A percentile compares a stretch with the other conserved stretches of the same genome.
phyloP scores from a whole-genome alignment of 1,140 invertebrate genomes.

The Anadara kagoshimensis region DNA sequence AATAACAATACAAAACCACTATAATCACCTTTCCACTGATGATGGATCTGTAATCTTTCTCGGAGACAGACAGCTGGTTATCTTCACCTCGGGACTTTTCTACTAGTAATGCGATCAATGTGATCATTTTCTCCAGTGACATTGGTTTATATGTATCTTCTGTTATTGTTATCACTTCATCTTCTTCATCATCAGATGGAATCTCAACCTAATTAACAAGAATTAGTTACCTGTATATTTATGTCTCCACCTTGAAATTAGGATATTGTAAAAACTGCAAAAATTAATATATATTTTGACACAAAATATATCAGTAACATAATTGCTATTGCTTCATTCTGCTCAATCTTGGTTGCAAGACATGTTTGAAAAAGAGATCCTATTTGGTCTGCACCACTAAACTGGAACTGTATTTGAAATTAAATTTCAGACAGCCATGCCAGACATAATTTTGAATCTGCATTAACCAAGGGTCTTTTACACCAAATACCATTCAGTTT shows the following conservation, averaged over 20 bases:
- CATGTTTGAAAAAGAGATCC: too few relatives aligned
- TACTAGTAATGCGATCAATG: constrained; percentile 88
- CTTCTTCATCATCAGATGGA: constrained; percentile 84
- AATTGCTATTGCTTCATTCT: background rate
- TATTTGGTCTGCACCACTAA: too few relatives aligned
- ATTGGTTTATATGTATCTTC: constrained; percentile 88
- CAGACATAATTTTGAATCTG: too few relatives aligned
- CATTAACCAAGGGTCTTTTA: too few relatives aligned
- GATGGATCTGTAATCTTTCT: constrained; percentile 87
- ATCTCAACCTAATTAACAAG: constrained; percentile 70
- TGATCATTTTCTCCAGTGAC: constrained; percentile 97
- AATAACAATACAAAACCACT: too few relatives aligned
- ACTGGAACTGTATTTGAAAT: too few relatives aligned
- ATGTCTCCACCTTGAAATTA: background rate
- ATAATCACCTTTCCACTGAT: constrained; percentile 85
- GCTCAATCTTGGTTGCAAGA: background rate
- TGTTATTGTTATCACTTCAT: constrained; percentile 76
- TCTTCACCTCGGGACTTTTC: constrained; percentile 87
- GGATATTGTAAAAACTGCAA: too few relatives aligned
- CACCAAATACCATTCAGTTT: too few relatives aligned
- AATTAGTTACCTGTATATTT: background rate
- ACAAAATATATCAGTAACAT: background rate
- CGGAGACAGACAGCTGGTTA: constrained; percentile 83
- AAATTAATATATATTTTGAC: too few relatives aligned
- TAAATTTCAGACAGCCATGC: too few relatives aligned